Percentiles rank a stretch among this genome's conserved stretches.
Conservation (phyloP, 2,797 vertebrate species). For the Sebastes oblongus region DNA sequence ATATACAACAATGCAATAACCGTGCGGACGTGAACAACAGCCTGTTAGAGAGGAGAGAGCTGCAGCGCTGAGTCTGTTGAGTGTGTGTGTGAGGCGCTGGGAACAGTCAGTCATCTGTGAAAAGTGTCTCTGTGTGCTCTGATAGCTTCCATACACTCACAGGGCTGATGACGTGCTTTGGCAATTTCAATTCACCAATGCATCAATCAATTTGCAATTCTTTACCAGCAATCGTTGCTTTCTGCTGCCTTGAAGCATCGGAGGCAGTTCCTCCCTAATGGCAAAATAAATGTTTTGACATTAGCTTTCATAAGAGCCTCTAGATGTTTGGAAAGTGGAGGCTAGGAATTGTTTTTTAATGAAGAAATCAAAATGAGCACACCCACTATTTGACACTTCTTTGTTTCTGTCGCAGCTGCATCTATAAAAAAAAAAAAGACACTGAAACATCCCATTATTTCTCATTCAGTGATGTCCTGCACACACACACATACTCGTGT, state of each 20-base stretch:
- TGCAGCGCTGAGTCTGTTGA: background rate
- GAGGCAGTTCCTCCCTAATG: background rate
- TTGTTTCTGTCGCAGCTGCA: background rate
- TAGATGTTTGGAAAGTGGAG: background rate
- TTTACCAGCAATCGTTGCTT: background rate
- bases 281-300: slow-evolving; percentile 37
- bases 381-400: background rate
- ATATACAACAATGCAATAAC: background rate
- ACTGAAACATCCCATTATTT: background rate
- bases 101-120: slow-evolving; percentile 29
- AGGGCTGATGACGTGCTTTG: slow-evolving; percentile 13
- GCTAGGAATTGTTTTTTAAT: background rate
- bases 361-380: background rate
- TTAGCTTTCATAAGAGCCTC: background rate
- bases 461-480: background rate
- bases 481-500: background rate
- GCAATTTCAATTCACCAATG: slow-evolving; percentile 30
- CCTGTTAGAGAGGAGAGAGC: background rate
- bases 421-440: background rate
- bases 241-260: background rate
- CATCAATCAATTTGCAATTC: slow-evolving; percentile 36
- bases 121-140: slow-evolving; percentile 15
- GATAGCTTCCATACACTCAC: slow-evolving; percentile 16
- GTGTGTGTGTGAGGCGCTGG: slow-evolving; percentile 15
- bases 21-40: background rate